Evolutionary conservation across 2,888 invertebrate genomes (phyloP).

Genomic region (Mythimna albipuncta): DNA sequence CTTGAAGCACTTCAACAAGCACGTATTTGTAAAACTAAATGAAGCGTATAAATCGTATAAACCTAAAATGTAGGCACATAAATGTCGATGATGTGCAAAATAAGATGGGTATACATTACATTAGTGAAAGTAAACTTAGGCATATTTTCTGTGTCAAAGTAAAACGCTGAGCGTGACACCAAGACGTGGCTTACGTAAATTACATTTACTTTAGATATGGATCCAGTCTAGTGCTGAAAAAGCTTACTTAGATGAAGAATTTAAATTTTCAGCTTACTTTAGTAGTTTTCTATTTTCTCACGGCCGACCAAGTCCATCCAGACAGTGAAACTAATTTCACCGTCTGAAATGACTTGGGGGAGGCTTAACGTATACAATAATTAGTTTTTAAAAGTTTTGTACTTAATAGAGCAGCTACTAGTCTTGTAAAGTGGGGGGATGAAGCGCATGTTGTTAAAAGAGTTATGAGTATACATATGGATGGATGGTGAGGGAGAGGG

Average conservation of each 20-base stretch:
- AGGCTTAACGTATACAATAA: background rate
- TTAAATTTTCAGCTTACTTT: background rate
- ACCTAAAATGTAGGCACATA: constrained; percentile 40
- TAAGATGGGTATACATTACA: constrained; percentile 37
- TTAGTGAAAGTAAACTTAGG: constrained; percentile 42
- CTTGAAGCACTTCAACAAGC: constrained; percentile 11
- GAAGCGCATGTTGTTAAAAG: no score
- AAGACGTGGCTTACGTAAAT: constrained; percentile 51
- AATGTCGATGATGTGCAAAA: constrained; percentile 49
- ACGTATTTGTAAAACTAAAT: constrained; percentile 39
- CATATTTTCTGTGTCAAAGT: constrained; percentile 43
- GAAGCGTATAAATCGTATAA: constrained; percentile 34
- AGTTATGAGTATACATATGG: no score
- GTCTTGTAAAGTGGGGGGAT: no score
- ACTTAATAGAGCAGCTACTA: background rate
- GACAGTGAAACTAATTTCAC: no score
- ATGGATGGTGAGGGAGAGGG: no score
- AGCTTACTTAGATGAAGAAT: constrained; percentile 12
- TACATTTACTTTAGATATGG: constrained; percentile 35
- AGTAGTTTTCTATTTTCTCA: background rate
- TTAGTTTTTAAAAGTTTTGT: background rate
- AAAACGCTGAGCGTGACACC: constrained; percentile 41
- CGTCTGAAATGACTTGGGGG: no score
- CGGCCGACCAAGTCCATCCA: no score
- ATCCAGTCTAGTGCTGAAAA: constrained; percentile 33